These are phyloP conservation scores for Anthophora plumipes DNA, from an alignment of 2,888 invertebrate species.

Conservation along the genomic window DNA sequence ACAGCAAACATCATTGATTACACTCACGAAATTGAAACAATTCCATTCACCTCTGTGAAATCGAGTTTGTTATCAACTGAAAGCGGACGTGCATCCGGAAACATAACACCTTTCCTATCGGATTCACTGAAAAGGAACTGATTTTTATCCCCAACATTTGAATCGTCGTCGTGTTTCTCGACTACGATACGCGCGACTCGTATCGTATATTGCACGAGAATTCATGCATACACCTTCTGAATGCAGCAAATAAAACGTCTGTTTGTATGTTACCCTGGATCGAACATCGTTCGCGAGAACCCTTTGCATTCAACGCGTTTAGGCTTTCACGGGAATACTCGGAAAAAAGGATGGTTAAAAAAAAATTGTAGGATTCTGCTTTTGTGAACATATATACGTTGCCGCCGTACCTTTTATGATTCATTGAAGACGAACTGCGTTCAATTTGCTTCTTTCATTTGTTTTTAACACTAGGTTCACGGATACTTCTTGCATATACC, in stretches of 20 bases:
- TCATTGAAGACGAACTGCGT: too few relatives aligned
- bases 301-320: not conserved
- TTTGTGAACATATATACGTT: too few relatives aligned
- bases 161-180: slow-evolving; percentile 3
- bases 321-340: not conserved
- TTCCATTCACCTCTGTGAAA: slow-evolving; percentile 43
- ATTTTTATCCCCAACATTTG: slow-evolving; percentile 45
- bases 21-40: slow-evolving; percentile 9
- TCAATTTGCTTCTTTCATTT: too few relatives aligned
- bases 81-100: slow-evolving; percentile 9
- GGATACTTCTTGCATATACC: too few relatives aligned
- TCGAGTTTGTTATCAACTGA: slow-evolving; percentile 42
- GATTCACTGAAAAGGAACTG: slow-evolving; percentile 9
- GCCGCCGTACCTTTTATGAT: too few relatives aligned
- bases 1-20: not conserved
- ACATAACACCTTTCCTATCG: slow-evolving; percentile 16
- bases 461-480: too few relatives aligned
- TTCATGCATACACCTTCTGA: not conserved
- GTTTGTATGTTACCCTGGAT: not conserved
- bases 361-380: too few relatives aligned
- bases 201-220: slow-evolving; percentile 19
- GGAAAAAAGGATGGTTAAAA: too few relatives aligned
- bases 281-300: not conserved
- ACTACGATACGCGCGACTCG: not conserved
- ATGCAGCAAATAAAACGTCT: not conserved